Base-by-base conservation (phyloP, 2,888 invertebrate genomes). In the Synanthedon tipuliformis region DNA sequence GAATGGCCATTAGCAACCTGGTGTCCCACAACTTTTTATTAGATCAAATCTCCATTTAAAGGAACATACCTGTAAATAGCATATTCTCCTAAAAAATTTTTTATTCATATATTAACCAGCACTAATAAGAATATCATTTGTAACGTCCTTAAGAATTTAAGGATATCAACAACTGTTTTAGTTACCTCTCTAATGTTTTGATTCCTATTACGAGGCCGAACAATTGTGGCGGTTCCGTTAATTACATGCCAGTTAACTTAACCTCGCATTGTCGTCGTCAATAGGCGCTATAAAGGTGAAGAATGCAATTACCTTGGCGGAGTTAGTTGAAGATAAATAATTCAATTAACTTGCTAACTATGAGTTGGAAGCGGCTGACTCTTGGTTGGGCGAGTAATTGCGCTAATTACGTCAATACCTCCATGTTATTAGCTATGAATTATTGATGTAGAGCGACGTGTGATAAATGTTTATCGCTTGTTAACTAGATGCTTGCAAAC, bases 311-410 rank as follows among this genome's bases (percentile, higher is more conserved):
- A 66, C 63, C 63, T 63, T 58, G 57, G 62, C 69, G 70, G 74
- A 75, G 69, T 75, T 69, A 71, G 71, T 63, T 61, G 65, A 68
- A 73, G 72, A 81, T 82, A 81, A 79, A 83, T 82, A 78, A 81
- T 81, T 81, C 77, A 75, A 78, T 79, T 76, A 75, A 16, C 23
- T 18, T 12, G 12, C 13, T 16, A 34, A 34, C 34, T 34, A 34
- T 34, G 34, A 34, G 34, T 34, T 34, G 34, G 34, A 34, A 15
- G 49, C 10, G 16, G 49, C 16, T 12, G 13, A 49, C 18, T 18
- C 49, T 63, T 81, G 83, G 84, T 86, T 82, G 85, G 86, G 70
- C 86, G 67, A 65, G 70, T 83, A 81, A 84, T 83, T 83, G 81
- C 77, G 71, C 79, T 85, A 84, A 85, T 85, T 83, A 84, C 75